A percentile compares a stretch with the other conserved stretches of the same genome.
These are phyloP conservation scores for Didymodactylos carnosus DNA, from an alignment of 2,888 invertebrate species.

Conservation along the genomic window DNA sequence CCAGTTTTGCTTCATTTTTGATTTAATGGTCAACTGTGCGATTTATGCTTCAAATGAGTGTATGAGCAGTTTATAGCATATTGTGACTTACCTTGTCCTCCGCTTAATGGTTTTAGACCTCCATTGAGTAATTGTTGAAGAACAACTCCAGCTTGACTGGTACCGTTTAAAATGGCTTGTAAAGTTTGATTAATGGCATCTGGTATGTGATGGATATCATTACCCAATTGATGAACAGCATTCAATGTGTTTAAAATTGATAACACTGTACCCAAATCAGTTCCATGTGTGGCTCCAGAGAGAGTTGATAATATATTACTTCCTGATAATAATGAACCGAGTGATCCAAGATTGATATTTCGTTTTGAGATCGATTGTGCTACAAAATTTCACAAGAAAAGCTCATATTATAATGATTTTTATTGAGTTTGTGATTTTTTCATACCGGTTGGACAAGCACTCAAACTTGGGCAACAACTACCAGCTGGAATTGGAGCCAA, in stretches of 20 bases:
- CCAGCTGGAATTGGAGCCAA: neutral
- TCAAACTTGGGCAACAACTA: neutral
- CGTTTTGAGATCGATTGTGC: too few species aligned
- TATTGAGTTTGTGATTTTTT: neutral
- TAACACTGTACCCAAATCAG: neutral
- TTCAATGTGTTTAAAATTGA: neutral
- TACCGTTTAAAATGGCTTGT: neutral
- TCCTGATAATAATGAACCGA: neutral
- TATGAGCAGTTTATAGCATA: too few species aligned
- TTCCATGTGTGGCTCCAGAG: neutral
- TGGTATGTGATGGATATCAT: neutral
- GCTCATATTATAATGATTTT: neutral
- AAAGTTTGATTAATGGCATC: neutral
- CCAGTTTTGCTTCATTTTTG: too few species aligned
- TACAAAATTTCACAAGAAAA: too few species aligned
- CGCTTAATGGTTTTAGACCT: too few species aligned
- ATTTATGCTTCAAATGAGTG: too few species aligned
- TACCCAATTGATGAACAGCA: neutral
- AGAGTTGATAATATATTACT: neutral
- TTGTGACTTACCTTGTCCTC: too few species aligned
- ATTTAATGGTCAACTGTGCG: too few species aligned
- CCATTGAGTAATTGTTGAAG: too few species aligned
- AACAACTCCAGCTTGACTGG: neutral
- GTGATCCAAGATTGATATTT: neutral
- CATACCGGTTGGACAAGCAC: neutral